A percentile compares a stretch with the other conserved stretches of the same genome.
Conservation (phyloP, 2,888 invertebrate genomes). For the Eubasilissa splendida region DNA sequence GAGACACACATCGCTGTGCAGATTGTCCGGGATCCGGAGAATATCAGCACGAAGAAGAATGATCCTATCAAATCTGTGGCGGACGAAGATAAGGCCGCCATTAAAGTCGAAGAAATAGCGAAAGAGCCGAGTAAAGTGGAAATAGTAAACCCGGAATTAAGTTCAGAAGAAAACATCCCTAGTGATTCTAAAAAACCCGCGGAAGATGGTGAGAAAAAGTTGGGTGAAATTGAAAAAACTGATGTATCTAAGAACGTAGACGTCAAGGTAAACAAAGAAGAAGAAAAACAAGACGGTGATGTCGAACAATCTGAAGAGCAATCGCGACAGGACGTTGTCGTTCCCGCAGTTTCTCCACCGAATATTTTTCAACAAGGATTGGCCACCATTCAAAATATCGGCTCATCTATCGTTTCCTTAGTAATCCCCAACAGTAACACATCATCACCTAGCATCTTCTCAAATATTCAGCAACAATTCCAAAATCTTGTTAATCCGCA, state of each 20-base stretch:
- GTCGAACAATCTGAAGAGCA: constrained; percentile 5
- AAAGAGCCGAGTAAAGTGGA: not conserved
- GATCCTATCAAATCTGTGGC: constrained; percentile 20
- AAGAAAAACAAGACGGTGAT: constrained; percentile 5
- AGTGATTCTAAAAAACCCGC: constrained; percentile 7
- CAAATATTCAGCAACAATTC: constrained; percentile 31
- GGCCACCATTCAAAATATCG: constrained; percentile 15
- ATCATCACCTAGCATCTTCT: constrained; percentile 33
- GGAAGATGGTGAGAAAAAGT: not conserved
- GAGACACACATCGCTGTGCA: constrained; percentile 46
- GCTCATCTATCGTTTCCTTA: constrained; percentile 28
- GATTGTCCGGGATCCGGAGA: constrained; percentile 41
- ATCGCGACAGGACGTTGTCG: not conserved
- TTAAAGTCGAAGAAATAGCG: not conserved
- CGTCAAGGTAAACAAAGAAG: constrained; percentile 23
- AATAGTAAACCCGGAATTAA: not conserved
- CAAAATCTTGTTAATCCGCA: constrained; percentile 41
- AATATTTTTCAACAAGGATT: constrained; percentile 34
- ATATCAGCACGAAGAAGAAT: constrained; percentile 13
- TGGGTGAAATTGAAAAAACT: not conserved
- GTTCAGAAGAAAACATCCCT: not conserved
- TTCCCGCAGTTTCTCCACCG: not conserved
- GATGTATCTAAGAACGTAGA: constrained; percentile 16
- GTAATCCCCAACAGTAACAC: constrained; percentile 10
- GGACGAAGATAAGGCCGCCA: not conserved